Percentiles rank a stretch among this genome's conserved stretches.
Conservation (phyloP, 2,113 vertebrate genomes). For the Montifringilla adamsi region DNA sequence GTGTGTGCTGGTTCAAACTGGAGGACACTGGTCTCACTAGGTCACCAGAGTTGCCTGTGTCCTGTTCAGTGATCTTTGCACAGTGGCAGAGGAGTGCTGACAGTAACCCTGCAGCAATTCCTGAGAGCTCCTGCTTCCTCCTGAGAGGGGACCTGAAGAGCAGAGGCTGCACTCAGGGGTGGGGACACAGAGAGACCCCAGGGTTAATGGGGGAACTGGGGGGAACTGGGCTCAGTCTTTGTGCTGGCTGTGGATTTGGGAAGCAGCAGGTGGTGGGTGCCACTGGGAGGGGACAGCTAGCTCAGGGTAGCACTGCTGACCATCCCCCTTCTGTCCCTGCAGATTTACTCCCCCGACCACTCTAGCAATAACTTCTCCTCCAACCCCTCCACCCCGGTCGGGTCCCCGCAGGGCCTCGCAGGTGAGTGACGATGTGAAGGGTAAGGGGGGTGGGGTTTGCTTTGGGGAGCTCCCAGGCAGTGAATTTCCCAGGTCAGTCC, state of each 20-base stretch:
- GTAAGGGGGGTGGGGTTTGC: background rate
- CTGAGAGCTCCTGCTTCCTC: background rate
- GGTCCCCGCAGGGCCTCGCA: constrained; percentile 93
- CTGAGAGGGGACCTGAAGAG: background rate
- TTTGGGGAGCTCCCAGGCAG: background rate
- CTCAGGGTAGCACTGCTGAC: background rate
- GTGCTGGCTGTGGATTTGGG: background rate
- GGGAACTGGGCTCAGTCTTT: background rate
- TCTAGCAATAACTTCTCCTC: constrained; percentile 97
- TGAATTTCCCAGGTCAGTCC: accelerated
- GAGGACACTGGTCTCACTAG: background rate
- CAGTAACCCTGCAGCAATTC: background rate
- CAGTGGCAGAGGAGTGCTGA: background rate
- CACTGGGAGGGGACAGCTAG: background rate
- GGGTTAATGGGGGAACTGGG: background rate
- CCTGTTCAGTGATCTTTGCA: background rate
- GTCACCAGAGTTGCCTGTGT: background rate
- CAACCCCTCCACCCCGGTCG: constrained; percentile 91
- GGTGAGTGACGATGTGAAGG: constrained; percentile 71
- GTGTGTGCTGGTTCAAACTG: background rate
- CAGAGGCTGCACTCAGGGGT: background rate
- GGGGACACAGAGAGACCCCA: accelerated
- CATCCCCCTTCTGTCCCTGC: background rate
- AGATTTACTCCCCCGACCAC: constrained; percentile 99
- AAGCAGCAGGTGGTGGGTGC: background rate